Evolutionary conservation across 2,888 invertebrate species (phyloP), one percentile per base, ranked within the genome.

Genomic region (Diarsia rubi): DNA sequence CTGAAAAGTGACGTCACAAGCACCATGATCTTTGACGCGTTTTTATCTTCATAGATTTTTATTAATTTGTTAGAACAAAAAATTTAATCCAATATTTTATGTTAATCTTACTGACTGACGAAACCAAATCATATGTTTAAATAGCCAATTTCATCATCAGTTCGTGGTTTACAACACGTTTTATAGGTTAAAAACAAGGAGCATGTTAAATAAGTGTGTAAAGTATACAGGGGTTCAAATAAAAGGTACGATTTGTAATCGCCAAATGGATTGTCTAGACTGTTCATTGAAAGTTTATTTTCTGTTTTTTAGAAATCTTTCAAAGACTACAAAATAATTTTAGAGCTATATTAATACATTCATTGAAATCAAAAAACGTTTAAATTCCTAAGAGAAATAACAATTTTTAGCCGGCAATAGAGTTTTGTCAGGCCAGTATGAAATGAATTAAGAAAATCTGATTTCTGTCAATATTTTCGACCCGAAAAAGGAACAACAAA

Each of bases 261-360:
- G n/a, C n/a, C 27, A 54, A 79, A 63, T 70, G 42, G n/a, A 63
- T 42, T 54, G 54, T 63, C 73, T 79, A 79, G 63, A 79, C 72
- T 63, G 6, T 19, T 3, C 14, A 14, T 45, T 47, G 2, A 47
- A 70, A 24, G 2, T 21, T 24, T 24, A 49, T 9, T 21, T 54
- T 21, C 2, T 11, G n/a, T 27, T 12, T 37, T 75, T 16, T 12
- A n/a, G 16, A 19, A 4, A 16, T 37, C 19, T 19, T 62, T 45
- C 21, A 37, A 0, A 52, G 14, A 60, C 3, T 5, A 70, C 16
- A 3, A 37, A 49, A 60, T 19, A 11, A 12, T 45, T 37, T 45
- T 4, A 4, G n/a, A 45, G 0, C 0, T 14, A n/a, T 27, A 27
- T 57, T 31, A 66, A 21, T 1, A 44, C 9, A 6, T 27, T 31